These are phyloP conservation scores for Salvelinus namaycush DNA, from an alignment of 2,113 vertebrate genomes.

Conservation along the genomic window DNA sequence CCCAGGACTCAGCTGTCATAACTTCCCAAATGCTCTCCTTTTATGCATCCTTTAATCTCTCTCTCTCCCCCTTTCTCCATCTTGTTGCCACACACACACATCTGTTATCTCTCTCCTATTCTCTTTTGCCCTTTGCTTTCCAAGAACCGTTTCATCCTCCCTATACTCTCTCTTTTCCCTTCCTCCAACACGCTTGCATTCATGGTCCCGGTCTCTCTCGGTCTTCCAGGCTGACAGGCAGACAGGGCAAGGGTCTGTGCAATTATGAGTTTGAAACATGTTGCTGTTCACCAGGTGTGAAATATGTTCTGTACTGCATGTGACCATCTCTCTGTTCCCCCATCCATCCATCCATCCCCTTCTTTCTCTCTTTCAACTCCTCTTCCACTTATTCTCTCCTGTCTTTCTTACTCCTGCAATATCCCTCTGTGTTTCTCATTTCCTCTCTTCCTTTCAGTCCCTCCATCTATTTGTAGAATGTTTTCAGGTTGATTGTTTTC, in stretches of 20 bases:
- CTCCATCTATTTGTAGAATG: neutral
- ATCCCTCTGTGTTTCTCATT: neutral
- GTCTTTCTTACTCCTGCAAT: no score
- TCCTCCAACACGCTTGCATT: neutral
- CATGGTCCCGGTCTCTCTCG: neutral
- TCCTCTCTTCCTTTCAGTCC: neutral
- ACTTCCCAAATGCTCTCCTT: no score
- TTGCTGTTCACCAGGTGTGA: slow-evolving; percentile 73
- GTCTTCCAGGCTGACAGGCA: slow-evolving; percentile 42
- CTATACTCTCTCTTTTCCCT: neutral
- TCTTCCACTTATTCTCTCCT: slow-evolving; percentile 1
- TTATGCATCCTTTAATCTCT: neutral
- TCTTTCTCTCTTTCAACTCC: slow-evolving; percentile 7
- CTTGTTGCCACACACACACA: slow-evolving; percentile 1
- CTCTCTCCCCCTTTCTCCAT: neutral
- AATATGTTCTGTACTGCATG: slow-evolving; percentile 58
- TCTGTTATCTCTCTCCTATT: slow-evolving; percentile 25
- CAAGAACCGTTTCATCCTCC: neutral
- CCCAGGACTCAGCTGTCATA: no score
- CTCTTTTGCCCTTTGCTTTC: slow-evolving; percentile 27
- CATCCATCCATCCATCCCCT: neutral
- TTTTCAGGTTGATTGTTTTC: neutral
- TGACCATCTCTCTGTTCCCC: slow-evolving; percentile 8
- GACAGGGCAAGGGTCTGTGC: slow-evolving; percentile 54
- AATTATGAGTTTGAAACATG: slow-evolving; percentile 68